Evolutionary conservation across 2,797 vertebrate species (phyloP), one percentile per base, ranked within the genome.

Genomic region (Allobates femoralis): DNA sequence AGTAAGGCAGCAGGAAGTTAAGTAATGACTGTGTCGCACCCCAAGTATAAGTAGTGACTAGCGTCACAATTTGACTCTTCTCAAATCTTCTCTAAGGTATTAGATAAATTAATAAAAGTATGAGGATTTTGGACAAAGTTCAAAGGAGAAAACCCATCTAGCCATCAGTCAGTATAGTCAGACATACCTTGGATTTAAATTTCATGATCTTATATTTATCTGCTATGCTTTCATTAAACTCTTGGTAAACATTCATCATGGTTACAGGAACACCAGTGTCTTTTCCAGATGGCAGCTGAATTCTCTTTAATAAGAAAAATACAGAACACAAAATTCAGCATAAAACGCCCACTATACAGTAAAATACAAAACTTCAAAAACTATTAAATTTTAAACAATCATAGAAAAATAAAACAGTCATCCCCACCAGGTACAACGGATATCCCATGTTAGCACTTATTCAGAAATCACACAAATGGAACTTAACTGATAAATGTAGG

Each of bases 161-260:
- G 11, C 41, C 50, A 19, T 2, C 6, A n/a, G 16, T 46, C 41
- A 26, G 28, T 30, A 32, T 19, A 56, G 56, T 34, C 6, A 71
- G 88, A 94, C 93, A 79, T 87, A 98, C 98, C 96, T 97, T 99
- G 11, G 98, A 98, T 90, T 98, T 99, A 92, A 99, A 99, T 92
- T 97, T 99, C 98, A 99, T 99, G 87, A 99, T 98, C 94, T 93
- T 98, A 81, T 96, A 97, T 93, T 97, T 99, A 77, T 96, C 94
- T 77, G 98, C 96, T 92, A 98, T 91, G 69, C 41, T 90, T 85
- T 96, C 94, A 83, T 93, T 99, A 90, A 99, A 98, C 92, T 99
- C 98, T 87, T 98, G 95, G 92, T 99, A 99, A 88, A 99, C 94
- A 30, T 97, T 96, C 96, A 96, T 96, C 93, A 99, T 94, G 66